Base-by-base conservation (phyloP, 1,140 invertebrate species). In the Ceratina calcarata region DNA sequence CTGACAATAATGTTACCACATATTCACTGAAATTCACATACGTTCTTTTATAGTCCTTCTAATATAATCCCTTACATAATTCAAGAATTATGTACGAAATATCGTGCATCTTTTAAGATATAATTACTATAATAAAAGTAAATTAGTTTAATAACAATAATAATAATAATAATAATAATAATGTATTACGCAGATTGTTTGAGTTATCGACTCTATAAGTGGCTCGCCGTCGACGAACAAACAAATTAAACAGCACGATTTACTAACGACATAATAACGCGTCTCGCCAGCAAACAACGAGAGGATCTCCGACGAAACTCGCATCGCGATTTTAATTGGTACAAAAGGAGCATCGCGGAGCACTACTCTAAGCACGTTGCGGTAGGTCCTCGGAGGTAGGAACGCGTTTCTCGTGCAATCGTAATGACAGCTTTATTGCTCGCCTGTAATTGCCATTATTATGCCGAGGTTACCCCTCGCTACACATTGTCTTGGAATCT, bases 401-500 rank as follows among this genome's bases (percentile, higher is more conserved):
- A 86, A 72, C 80, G 81, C 60, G 67, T 68, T 32, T 64, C 77
- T 68, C 64, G 73, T 83, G 81, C 81, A 83, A 86, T 86, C 67
- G 71, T 83, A 86, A 83, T 81, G 62, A 86, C 81, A 69, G 84
- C 73, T 83, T 84, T 84, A 86, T 82, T 84, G 81, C 70, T 22
- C 62, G 37, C 2, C 15, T 66, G 78, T 79, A 79, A 79, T 79
- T 73, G 71, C 53, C 78, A 67, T 79, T 66, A 79, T 79, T 79
- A 79, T 66, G 53, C 15, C 22, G 45, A 32, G 62, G 58, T 79
- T 79, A 51, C 78, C 3, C 16, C 37, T 45, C 37, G 37, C 13
- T 16, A n/a, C 49, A 32, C 57, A 66, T 66, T 73, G 69, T 73
- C 24, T 55, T 3, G 37, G 37, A 45, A 58, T 58, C 55, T 15